phyloP scores from a whole-genome alignment of 2,888 invertebrate genomes.

The Orchesellides sinensis region DNA sequence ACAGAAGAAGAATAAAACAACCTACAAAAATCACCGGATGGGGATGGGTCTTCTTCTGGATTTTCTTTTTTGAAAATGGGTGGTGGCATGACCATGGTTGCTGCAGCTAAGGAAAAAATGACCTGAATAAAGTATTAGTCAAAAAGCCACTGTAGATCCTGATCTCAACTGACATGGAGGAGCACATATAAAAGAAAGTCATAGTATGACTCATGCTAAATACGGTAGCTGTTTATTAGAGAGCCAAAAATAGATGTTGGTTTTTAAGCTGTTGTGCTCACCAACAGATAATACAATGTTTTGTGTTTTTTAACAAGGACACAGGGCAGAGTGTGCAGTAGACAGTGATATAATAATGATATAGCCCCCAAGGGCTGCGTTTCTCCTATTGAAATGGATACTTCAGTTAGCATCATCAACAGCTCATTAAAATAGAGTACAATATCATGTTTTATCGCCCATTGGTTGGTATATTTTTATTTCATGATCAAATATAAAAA shows the following conservation, averaged over 20 bases:
- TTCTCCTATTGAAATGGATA: constrained; percentile 7
- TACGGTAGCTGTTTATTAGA: background rate
- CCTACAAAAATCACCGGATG: background rate
- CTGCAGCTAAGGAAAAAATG: background rate
- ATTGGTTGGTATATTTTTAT: background rate
- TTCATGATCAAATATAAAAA: background rate
- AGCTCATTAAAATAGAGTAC: constrained; percentile 26
- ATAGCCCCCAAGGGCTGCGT: background rate
- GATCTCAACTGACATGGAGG: background rate
- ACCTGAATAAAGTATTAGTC: background rate
- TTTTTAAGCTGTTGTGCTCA: background rate
- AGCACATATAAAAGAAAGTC: background rate
- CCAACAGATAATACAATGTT: background rate
- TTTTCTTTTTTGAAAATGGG: background rate
- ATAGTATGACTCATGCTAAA: background rate
- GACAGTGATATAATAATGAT: too few species aligned
- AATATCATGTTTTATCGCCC: constrained; percentile 17
- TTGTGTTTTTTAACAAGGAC: constrained; percentile 5
- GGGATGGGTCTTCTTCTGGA: constrained; percentile 1
- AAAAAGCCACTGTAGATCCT: too few species aligned
- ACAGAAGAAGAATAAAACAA: too few species aligned
- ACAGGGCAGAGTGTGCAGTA: background rate
- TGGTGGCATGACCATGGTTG: too few species aligned
- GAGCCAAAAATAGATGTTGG: too few species aligned
- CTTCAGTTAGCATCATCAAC: background rate